phyloP scores from a whole-genome alignment of 2,113 vertebrate genomes.

The Sturnira hondurensis region DNA sequence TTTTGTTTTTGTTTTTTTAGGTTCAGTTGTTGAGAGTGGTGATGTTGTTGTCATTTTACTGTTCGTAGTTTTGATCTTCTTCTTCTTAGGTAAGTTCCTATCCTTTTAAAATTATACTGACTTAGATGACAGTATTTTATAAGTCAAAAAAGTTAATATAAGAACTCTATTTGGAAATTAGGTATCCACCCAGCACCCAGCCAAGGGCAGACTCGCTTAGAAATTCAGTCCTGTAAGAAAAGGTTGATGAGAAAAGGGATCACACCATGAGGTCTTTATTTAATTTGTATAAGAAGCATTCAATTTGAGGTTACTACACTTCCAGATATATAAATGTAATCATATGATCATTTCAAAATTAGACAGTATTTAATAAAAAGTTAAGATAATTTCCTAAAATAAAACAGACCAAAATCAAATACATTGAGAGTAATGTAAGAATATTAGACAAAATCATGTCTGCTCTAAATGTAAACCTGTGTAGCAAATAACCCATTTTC shows the following conservation, averaged over 20 bases:
- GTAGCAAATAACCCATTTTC: not conserved
- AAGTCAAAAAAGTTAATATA: not conserved
- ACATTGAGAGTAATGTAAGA: not conserved
- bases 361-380: slow-evolving; percentile 18
- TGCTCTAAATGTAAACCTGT: slow-evolving; percentile 38
- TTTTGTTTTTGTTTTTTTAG: too few species aligned
- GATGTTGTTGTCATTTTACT: too few species aligned
- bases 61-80: too few species aligned
- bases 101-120: slow-evolving; percentile 19
- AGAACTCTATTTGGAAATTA: not conserved
- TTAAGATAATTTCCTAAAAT: not conserved
- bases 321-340: not conserved
- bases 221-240: not conserved
- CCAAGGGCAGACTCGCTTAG: not conserved
- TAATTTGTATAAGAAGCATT: slow-evolving; percentile 10
- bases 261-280: not conserved
- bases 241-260: not conserved
- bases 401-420: slow-evolving; percentile 39
- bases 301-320: not conserved
- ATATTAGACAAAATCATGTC: slow-evolving; percentile 28
- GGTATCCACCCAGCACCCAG: not conserved
- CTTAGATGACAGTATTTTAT: not conserved
- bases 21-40: too few species aligned
- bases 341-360: slow-evolving; percentile 27
- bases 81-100: not conserved